Percentiles rank a stretch among this genome's conserved stretches.
phyloP scores from a whole-genome alignment of 1,140 invertebrate species.

The Musca vetustissima region DNA sequence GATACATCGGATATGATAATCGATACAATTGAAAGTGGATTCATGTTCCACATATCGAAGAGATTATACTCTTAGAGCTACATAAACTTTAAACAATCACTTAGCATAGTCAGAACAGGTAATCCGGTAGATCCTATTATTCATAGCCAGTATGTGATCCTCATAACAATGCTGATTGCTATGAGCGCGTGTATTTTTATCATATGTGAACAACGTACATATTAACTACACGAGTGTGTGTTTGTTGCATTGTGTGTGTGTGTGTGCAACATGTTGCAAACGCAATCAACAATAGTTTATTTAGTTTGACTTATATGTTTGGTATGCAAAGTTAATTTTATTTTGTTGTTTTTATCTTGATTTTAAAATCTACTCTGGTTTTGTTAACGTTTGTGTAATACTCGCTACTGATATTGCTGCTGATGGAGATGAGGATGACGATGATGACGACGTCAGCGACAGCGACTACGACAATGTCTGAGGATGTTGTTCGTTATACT shows the following conservation, averaged over 20 bases:
- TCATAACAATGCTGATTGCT: too few species aligned
- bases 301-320: neutral
- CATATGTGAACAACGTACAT: constrained; percentile 2
- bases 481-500: constrained; percentile 17
- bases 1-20: too few species aligned
- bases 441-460: too few species aligned
- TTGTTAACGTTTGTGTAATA: constrained; percentile 17
- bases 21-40: too few species aligned
- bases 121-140: too few species aligned
- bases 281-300: constrained; percentile 24
- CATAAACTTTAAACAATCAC: too few species aligned
- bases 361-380: constrained; percentile 17
- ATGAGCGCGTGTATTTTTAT: neutral
- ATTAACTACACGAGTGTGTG: too few species aligned
- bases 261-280: constrained; percentile 24
- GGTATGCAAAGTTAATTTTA: constrained; percentile 23
- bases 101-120: too few species aligned
- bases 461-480: constrained; percentile 16
- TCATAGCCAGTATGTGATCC: too few species aligned
- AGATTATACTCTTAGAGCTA: too few species aligned
- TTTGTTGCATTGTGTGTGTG: constrained; percentile 10
- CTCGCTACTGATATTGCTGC: constrained; percentile 3
- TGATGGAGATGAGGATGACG: constrained; percentile 11
- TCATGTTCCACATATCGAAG: too few species aligned
- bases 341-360: constrained; percentile 25